Base-by-base conservation (phyloP, 2,113 vertebrate species). In the Cottus gobio region DNA sequence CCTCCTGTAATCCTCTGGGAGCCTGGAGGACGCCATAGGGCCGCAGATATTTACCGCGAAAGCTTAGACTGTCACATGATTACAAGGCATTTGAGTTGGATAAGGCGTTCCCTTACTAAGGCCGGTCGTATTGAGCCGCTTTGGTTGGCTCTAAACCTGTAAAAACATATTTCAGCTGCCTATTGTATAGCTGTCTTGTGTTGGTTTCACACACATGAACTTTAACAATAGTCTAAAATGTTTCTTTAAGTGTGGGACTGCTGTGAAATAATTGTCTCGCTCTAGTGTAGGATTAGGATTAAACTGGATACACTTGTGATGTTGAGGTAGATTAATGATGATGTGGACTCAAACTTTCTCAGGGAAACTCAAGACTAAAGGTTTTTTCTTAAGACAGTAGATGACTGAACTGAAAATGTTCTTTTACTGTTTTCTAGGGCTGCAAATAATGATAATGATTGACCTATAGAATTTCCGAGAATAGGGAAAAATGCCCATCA, bases 51-150 rank as follows among this genome's bases (percentile, higher is more conserved):
- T 93, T 89, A 69, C 82, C 60, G 28, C 2, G 0, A 15, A 79
- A 85, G 88, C 85, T 90, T 83, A 93, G 16, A 9, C 67, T 0
- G 39, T 91, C 92, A 89, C 90, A 90, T 92, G 90, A 85, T 79
- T 9, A 60, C 34, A 54, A 77, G 71, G 69, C 69, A 68, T 80
- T 89, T 88, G 71, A 71, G 83, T 68, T 74, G 64, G 78, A 62
- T 58, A 48, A 80, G 60, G 72, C 18, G 28, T 57, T 75, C 62
- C 73, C 61, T 46, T 16, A 3, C 22, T 50, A 18, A 36, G 39
- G 37, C 63, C 56, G 36, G 16, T 39, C 16, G 13, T 78, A 18
- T 37, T 52, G 48, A 67, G 42, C 56, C 22, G 8, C 30, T 65
- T 44, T 74, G 16, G 24, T 70, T 72, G 24, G 10, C 26, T 79